phyloP scores from a whole-genome alignment of 2,113 vertebrate genomes.

The Melanostigma gelatinosum region DNA sequence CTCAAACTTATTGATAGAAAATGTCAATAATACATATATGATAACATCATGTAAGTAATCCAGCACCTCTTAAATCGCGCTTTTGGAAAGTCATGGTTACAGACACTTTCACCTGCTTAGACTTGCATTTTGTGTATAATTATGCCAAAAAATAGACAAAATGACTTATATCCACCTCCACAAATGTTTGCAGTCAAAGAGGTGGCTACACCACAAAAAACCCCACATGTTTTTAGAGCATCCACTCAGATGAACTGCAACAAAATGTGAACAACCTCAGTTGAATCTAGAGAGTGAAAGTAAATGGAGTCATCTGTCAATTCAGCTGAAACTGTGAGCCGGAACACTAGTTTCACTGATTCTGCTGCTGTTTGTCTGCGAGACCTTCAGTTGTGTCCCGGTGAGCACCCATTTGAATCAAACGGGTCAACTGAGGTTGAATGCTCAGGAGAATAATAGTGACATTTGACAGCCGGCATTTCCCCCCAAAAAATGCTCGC shows the following conservation, averaged over 20 bases:
- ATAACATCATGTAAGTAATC: background rate
- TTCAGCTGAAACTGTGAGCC: background rate
- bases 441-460: background rate
- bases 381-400: conserved; percentile 14
- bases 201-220: background rate
- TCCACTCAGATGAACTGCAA: too few relatives aligned
- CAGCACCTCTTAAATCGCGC: background rate
- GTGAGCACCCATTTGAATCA: conserved; percentile 17
- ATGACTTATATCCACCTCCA: background rate
- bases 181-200: background rate
- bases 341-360: conserved; percentile 9
- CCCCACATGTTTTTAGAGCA: background rate
- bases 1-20: background rate
- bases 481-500: background rate
- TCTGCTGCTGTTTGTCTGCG: conserved; percentile 2
- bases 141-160: too few relatives aligned
- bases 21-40: background rate
- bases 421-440: conserved; percentile 19
- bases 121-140: background rate
- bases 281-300: background rate
- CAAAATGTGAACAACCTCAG: background rate
- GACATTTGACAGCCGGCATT: conserved; percentile 8
- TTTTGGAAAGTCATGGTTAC: background rate
- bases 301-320: conserved; percentile 24
- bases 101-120: background rate